Base-by-base conservation (phyloP, 2,888 invertebrate species). In the Nowickia ferox region DNA sequence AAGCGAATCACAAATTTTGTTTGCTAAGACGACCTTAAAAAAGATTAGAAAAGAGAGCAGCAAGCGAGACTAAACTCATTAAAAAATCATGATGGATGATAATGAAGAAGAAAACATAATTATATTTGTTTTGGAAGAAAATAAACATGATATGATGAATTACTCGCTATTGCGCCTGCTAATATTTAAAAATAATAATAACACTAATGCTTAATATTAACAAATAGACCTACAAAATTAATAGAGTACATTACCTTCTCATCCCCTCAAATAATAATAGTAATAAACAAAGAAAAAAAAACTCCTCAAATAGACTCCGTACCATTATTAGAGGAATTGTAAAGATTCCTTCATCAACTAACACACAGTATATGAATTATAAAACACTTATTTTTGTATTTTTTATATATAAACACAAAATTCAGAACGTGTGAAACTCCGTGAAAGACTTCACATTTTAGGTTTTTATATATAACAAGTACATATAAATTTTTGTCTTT, bases 1-100 rank as follows among this genome's bases (percentile, higher is more conserved):
- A 92, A 86, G 77, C 51, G 57, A 63, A 66, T 61, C 15, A 11
- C 11, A 15, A 71, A 79, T 66, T 71, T 82, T 87, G 83, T 84
- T 85, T 84, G 53, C 81, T 71, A 78, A 78, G 76, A 84, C 66
- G 59, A 78, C 63, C 51, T 55, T 74, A 63, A 59, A 13, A 61
- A 42, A 40, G 10, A 57, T 46, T 71, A 44, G 10, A 74, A 61
- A 61, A 66, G 9, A 42, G 42, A 61, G 13, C 48, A 63, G 78
- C 81, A 77, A 81, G 84, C 84, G 74, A 66, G 9, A 72, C 75
- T 71, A 78, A 72, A 75, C 77, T 79, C 71, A 61, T 79, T 66
- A 48, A 74, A 74, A 55, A 44, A 9, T 44, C 22, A 75, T n/a
- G 51, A 65, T 44, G 53, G 55, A 81, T 59, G 53, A 10, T 30